Evolutionary conservation across 2,888 invertebrate genomes (phyloP).

Genomic region (Bombylius discolor): DNA sequence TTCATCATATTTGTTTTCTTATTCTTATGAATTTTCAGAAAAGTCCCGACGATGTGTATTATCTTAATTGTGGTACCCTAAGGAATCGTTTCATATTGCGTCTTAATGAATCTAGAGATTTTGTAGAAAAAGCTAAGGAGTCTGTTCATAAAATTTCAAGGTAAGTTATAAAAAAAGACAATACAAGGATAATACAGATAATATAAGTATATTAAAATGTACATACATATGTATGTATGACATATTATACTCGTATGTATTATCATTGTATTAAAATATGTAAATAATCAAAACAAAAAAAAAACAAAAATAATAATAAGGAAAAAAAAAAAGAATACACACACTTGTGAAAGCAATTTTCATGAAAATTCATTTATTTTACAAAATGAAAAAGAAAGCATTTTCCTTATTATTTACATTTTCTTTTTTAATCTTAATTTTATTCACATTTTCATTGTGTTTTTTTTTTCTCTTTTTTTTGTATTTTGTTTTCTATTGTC

Average conservation of each 20-base stretch:
- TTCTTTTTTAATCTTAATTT: neutral
- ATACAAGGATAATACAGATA: too few relatives aligned
- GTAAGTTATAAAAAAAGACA: conserved; percentile 17
- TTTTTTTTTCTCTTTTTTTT: neutral
- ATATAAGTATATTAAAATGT: too few relatives aligned
- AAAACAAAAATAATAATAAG: too few relatives aligned
- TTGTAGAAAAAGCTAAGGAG: conserved; percentile 35
- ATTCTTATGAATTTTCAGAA: conserved; percentile 21
- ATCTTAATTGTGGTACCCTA: conserved; percentile 35
- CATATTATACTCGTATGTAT: neutral
- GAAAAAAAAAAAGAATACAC: too few relatives aligned
- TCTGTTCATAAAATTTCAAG: conserved; percentile 30
- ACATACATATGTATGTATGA: neutral
- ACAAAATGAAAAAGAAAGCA: too few relatives aligned
- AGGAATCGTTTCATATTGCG: conserved; percentile 36
- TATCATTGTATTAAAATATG: conserved; percentile 1
- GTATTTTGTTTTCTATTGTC: neutral
- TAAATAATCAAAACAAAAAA: neutral
- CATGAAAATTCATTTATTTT: too few relatives aligned
- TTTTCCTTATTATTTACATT: neutral
- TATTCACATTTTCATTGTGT: neutral
- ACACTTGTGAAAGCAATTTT: too few relatives aligned
- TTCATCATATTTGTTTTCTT: conserved; percentile 4
- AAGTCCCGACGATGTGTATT: conserved; percentile 33
- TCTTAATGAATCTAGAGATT: conserved; percentile 34